Conservation (phyloP, 2,797 vertebrate genomes). For the Siniperca undulata region DNA sequence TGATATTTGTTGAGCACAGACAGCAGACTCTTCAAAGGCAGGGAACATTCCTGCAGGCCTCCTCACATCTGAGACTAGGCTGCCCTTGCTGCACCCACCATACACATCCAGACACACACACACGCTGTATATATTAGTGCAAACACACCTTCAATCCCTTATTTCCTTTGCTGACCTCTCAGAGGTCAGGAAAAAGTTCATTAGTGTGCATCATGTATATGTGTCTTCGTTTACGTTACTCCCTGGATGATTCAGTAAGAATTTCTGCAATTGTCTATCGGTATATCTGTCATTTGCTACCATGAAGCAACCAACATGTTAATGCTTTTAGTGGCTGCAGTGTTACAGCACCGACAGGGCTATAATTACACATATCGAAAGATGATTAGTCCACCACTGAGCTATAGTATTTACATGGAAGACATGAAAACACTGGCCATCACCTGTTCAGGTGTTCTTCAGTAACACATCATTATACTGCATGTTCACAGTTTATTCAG, state of each 20-base stretch:
- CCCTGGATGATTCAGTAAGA: neutral
- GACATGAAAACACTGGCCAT: neutral
- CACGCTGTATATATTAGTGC: neutral
- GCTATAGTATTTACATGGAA: neutral
- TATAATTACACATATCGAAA: neutral
- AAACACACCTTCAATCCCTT: slow-evolving; percentile 32
- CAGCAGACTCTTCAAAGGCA: slow-evolving; percentile 83
- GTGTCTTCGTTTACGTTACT: neutral
- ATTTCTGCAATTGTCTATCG: neutral
- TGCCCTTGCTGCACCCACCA: slow-evolving; percentile 66
- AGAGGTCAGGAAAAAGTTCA: slow-evolving; percentile 20
- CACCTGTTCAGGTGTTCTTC: neutral
- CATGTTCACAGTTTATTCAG: neutral
- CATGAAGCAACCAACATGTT: neutral
- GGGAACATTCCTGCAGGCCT: slow-evolving; percentile 82
- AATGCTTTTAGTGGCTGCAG: slow-evolving; percentile 5
- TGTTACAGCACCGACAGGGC: no score
- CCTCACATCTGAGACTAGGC: slow-evolving; percentile 76
- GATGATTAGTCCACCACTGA: neutral
- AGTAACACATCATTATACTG: neutral
- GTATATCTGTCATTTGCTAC: slow-evolving; percentile 1
- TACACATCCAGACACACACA: slow-evolving; percentile 28
- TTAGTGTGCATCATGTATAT: slow-evolving; percentile 7
- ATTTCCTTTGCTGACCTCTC: slow-evolving; percentile 33
- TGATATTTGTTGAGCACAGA: slow-evolving; percentile 81